Percentiles rank a stretch among this genome's conserved stretches.
These are phyloP conservation scores for Actinia tenebrosa DNA, from an alignment of 64 coral and sea anemone genomes.

Conservation along the genomic window DNA sequence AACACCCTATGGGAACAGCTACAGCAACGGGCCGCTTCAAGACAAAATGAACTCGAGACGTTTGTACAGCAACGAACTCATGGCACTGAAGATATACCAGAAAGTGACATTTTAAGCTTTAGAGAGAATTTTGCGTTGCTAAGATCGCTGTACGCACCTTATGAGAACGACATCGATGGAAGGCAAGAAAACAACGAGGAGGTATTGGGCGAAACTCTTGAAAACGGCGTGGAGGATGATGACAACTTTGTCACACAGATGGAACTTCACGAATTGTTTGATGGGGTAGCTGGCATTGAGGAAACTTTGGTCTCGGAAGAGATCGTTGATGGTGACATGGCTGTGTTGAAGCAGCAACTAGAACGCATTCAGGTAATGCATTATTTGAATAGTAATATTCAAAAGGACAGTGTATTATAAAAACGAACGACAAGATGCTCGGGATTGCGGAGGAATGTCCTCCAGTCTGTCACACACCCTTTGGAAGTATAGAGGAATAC, in stretches of 20 bases:
- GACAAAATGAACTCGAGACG: slow-evolving; percentile 62
- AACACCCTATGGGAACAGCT: slow-evolving; percentile 77
- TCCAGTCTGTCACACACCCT: not conserved
- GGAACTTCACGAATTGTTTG: slow-evolving; percentile 79
- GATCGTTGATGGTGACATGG: slow-evolving; percentile 57
- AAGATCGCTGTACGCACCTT: slow-evolving; percentile 36
- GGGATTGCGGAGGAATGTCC: no score
- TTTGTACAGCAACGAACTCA: slow-evolving; percentile 25
- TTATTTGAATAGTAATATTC: not conserved
- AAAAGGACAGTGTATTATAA: not conserved
- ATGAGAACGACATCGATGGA: slow-evolving; percentile 16
- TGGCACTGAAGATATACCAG: slow-evolving; percentile 2
- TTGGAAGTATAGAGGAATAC: no score
- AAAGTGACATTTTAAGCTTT: slow-evolving; percentile 48
- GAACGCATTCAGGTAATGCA: slow-evolving; percentile 55
- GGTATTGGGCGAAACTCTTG: slow-evolving; percentile 11
- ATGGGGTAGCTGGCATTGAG: slow-evolving; percentile 70
- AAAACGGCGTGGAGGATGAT: slow-evolving; percentile 49
- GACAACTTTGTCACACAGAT: slow-evolving; percentile 75
- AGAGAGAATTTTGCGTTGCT: slow-evolving; percentile 72
- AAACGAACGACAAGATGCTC: not conserved
- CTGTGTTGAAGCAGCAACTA: slow-evolving; percentile 50
- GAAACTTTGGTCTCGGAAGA: slow-evolving; percentile 58
- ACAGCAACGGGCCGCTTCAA: slow-evolving; percentile 54
- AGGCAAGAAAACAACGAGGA: not conserved